phyloP scores from a whole-genome alignment of 2,113 vertebrate genomes.

The Ivindomyrus marchei region DNA sequence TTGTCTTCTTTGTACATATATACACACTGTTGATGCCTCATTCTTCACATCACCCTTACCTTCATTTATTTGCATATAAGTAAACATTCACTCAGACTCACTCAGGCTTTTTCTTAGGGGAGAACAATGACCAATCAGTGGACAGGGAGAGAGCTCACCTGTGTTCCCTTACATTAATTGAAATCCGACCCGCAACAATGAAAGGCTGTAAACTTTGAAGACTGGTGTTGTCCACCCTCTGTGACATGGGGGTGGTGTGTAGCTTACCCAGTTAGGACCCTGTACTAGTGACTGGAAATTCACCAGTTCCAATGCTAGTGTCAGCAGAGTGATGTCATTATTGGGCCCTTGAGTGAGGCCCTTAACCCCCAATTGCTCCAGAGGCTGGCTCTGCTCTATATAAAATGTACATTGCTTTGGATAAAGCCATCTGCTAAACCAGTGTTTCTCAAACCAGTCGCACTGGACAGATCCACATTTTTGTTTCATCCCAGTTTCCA shows the following conservation, averaged over 20 bases:
- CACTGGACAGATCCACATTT: not conserved
- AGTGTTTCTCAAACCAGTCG: not conserved
- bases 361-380: not conserved
- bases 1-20: not conserved
- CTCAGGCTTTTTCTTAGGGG: slow-evolving; percentile 27
- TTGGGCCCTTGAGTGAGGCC: not conserved
- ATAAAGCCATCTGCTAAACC: not conserved
- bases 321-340: not conserved
- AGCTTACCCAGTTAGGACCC: not conserved
- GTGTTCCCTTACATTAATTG: not conserved
- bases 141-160: not conserved
- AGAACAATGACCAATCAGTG: slow-evolving; percentile 41
- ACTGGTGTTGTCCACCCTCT: not conserved
- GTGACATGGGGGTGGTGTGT: not conserved
- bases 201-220: not conserved
- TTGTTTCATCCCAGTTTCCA: not conserved
- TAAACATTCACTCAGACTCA: slow-evolving; percentile 41
- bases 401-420: not conserved
- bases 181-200: not conserved
- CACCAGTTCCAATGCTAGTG: not conserved
- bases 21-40: slow-evolving; percentile 33
- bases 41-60: slow-evolving; percentile 27
- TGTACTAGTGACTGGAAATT: not conserved
- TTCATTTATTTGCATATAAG: slow-evolving; percentile 38
- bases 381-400: not conserved